A percentile compares a stretch with the other conserved stretches of the same genome.
phyloP scores from a whole-genome alignment of 2,113 vertebrate species.

The Phrynocephalus versicolor region DNA sequence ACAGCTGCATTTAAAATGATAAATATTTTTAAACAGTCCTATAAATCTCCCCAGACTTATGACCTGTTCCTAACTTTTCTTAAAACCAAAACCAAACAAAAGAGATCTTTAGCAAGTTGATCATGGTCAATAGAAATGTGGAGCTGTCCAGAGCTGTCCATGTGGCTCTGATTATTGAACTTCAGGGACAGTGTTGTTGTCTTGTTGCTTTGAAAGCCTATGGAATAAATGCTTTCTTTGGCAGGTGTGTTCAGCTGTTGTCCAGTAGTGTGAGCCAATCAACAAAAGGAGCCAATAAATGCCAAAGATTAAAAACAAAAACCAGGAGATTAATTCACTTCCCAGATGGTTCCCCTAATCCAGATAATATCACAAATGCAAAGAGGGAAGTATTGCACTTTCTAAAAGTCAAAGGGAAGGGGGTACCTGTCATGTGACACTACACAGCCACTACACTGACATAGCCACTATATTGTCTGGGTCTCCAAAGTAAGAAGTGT shows the following conservation, averaged over 20 bases:
- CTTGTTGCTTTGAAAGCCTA: not conserved
- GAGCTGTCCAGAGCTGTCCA: not conserved
- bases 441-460: no score
- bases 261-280: not conserved
- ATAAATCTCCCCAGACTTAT: slow-evolving; percentile 27
- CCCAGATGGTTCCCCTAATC: no score
- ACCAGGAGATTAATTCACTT: no score
- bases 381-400: no score
- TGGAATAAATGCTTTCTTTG: not conserved
- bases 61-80: not conserved
- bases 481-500: no score
- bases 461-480: no score
- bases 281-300: not conserved
- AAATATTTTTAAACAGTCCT: slow-evolving; percentile 34
- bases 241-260: not conserved
- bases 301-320: not conserved
- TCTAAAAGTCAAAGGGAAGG: no score
- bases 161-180: not conserved
- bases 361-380: no score
- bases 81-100: not conserved
- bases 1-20: slow-evolving; percentile 38
- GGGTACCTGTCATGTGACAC: no score
- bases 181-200: not conserved
- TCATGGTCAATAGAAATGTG: not conserved
- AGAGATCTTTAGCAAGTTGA: not conserved